Percentiles rank a stretch among this genome's conserved stretches.
These are phyloP conservation scores for Papilio machaon DNA, from an alignment of 1,140 invertebrate species.

Conservation along the genomic window DNA sequence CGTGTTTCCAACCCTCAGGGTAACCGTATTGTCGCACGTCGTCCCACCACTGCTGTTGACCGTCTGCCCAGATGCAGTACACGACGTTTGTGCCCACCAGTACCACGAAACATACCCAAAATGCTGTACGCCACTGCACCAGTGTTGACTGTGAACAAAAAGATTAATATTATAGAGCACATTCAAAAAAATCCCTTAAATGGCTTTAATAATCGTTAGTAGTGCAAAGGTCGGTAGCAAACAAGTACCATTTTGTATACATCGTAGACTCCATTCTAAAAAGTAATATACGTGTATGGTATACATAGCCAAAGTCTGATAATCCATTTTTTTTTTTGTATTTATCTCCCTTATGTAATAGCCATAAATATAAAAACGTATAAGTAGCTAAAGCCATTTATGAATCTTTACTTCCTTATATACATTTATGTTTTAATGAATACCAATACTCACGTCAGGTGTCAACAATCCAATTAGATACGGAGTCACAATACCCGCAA, in stretches of 20 bases:
- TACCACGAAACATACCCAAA: slow-evolving; percentile 89
- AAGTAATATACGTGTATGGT: no score
- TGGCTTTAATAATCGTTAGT: no score
- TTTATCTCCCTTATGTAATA: no score
- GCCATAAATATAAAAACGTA: no score
- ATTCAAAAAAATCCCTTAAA: no score
- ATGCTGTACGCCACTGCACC: slow-evolving; percentile 89
- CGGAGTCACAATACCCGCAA: slow-evolving; percentile 89
- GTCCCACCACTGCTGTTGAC: slow-evolving; percentile 88
- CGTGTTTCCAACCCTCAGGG: slow-evolving; percentile 68
- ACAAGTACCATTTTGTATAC: no score
- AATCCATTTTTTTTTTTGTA: no score
- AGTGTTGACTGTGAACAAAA: slow-evolving; percentile 83
- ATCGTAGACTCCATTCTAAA: no score
- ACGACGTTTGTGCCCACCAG: slow-evolving; percentile 87
- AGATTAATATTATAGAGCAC: not conserved
- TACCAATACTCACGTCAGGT: slow-evolving; percentile 82
- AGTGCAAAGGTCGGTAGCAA: no score
- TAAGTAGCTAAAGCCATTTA: not conserved
- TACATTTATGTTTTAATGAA: not conserved
- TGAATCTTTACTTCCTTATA: not conserved
- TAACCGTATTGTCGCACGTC: slow-evolving; percentile 73
- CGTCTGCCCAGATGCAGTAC: slow-evolving; percentile 87
- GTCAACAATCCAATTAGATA: slow-evolving; percentile 89
- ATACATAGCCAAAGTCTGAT: no score